phyloP scores from a whole-genome alignment of 2,797 vertebrate species.

The Balearica regulorum region DNA sequence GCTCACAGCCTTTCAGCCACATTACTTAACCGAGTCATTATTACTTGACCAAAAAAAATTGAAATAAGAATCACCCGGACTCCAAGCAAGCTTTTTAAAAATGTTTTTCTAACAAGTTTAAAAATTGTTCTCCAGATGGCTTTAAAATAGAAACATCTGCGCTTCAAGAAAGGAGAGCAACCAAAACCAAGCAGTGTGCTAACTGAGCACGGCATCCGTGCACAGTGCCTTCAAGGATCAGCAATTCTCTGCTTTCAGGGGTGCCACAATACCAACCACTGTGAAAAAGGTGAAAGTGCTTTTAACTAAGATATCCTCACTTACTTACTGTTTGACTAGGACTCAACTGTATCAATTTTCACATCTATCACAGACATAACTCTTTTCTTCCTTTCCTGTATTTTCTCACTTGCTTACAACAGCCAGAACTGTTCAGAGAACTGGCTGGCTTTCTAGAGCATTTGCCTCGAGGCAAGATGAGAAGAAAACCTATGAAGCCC shows the following conservation, averaged over 20 bases:
- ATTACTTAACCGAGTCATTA: neutral
- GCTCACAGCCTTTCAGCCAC: neutral
- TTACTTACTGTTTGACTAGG: neutral
- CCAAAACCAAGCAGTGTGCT: neutral
- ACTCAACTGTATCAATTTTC: neutral
- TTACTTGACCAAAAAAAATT: neutral
- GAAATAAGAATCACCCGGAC: neutral
- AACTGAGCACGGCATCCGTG: neutral
- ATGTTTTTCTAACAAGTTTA: neutral
- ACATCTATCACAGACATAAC: neutral
- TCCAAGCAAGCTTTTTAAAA: neutral
- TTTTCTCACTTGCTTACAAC: neutral
- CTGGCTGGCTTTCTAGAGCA: neutral
- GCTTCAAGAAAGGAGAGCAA: neutral
- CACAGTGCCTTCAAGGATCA: no score
- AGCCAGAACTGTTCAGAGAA: neutral
- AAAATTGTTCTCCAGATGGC: neutral
- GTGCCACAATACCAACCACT: neutral
- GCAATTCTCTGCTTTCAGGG: neutral
- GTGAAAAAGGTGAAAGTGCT: neutral
- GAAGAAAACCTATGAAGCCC: neutral
- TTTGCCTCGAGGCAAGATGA: neutral
- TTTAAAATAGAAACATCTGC: neutral
- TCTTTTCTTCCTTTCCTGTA: neutral
- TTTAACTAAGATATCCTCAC: neutral